Evolutionary conservation across 2,113 vertebrate species (phyloP).

Genomic region (Geococcyx californianus): DNA sequence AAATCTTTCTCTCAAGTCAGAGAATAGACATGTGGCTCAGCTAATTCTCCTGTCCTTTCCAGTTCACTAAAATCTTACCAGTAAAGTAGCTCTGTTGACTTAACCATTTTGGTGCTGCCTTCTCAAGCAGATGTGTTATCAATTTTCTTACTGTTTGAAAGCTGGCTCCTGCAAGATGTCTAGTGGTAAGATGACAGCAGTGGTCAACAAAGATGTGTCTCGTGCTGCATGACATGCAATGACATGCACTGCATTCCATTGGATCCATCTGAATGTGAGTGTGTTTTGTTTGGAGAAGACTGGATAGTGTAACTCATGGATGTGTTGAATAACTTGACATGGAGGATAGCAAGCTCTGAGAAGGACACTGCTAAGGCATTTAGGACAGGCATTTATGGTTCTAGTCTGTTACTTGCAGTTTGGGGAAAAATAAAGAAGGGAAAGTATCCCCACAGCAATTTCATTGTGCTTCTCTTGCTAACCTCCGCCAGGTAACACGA

Average conservation of each 20-base stretch:
- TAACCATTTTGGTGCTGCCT: background rate
- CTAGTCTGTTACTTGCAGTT: background rate
- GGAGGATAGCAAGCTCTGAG: background rate
- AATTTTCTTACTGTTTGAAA: background rate
- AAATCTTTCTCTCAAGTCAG: background rate
- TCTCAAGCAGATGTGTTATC: background rate
- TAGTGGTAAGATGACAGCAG: background rate
- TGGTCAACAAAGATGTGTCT: background rate
- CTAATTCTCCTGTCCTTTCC: background rate
- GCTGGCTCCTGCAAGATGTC: background rate
- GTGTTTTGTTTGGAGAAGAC: background rate
- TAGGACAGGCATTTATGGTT: background rate
- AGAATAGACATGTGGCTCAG: background rate
- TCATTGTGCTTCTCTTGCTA: background rate
- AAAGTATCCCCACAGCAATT: background rate
- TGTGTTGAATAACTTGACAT: background rate
- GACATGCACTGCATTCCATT: background rate
- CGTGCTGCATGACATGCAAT: rapidly evolving
- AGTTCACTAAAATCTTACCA: background rate
- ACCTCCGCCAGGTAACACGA: background rate
- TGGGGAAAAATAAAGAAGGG: background rate
- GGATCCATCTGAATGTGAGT: background rate
- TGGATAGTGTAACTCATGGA: background rate
- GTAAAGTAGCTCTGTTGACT: background rate
- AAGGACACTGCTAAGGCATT: background rate